These are phyloP conservation scores for Cottus gobio DNA, from an alignment of 2,113 vertebrate genomes.

Conservation along the genomic window DNA sequence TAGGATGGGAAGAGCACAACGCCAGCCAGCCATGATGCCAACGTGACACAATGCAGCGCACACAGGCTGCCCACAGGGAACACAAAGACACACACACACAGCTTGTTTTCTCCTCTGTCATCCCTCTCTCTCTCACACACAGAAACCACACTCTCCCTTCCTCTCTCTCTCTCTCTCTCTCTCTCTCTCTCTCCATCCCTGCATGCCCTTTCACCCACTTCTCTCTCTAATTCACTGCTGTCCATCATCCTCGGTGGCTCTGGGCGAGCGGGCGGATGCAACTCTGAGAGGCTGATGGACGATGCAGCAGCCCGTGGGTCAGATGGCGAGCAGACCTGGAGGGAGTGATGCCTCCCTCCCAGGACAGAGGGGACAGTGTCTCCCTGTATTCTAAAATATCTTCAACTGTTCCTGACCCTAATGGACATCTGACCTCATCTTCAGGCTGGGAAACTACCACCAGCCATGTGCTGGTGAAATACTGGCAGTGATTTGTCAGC, in stretches of 20 bases:
- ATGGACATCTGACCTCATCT: background rate
- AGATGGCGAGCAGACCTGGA: background rate
- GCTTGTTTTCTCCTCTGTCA: constrained; percentile 24
- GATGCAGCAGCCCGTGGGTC: constrained; percentile 12
- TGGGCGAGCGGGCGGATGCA: background rate
- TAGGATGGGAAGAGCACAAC: constrained; percentile 46
- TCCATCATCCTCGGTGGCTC: constrained; percentile 27
- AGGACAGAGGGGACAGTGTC: constrained; percentile 3
- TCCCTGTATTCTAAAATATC: constrained; percentile 4
- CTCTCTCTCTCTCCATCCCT: constrained; percentile 6
- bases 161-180: background rate
- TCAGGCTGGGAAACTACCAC: background rate
- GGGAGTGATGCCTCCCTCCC: background rate
- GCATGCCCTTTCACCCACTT: constrained; percentile 68
- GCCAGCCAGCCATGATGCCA: constrained; percentile 21
- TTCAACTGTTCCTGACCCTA: background rate
- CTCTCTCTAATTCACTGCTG: constrained; percentile 33
- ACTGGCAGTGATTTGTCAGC: background rate
- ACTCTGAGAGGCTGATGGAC: constrained; percentile 24
- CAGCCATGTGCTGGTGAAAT: background rate
- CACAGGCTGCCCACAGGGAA: constrained; percentile 12
- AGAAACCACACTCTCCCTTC: background rate
- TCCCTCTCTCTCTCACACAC: background rate
- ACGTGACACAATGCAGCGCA: constrained; percentile 27
- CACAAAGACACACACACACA: constrained; percentile 17